These are phyloP conservation scores for Grus americana DNA, from an alignment of 2,113 vertebrate species.

Conservation along the genomic window DNA sequence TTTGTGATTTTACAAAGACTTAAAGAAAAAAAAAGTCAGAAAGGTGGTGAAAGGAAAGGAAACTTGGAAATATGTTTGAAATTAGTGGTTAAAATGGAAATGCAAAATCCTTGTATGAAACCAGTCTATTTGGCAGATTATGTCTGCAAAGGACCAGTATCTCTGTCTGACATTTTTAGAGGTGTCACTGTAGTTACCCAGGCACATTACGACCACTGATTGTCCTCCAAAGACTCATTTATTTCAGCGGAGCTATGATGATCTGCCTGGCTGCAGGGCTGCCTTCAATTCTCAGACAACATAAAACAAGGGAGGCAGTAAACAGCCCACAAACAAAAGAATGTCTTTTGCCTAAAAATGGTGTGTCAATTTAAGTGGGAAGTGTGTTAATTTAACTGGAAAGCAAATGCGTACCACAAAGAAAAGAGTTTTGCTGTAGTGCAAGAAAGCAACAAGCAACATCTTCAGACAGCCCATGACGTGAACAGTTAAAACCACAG, in stretches of 20 bases:
- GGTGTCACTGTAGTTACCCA: conserved; percentile 14
- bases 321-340: background rate
- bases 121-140: background rate
- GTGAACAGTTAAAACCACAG: background rate
- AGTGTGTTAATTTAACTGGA: background rate
- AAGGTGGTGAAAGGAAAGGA: background rate
- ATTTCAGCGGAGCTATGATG: background rate
- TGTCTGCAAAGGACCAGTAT: background rate
- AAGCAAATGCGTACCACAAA: background rate
- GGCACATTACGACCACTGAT: background rate
- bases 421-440: background rate
- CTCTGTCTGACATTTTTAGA: conserved; percentile 37
- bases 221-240: conserved; percentile 34
- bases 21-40: background rate
- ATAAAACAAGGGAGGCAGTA: background rate
- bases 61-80: conserved; percentile 7
- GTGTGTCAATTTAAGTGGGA: background rate
- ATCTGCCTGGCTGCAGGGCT: background rate
- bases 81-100: conserved; percentile 3
- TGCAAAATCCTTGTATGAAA: background rate
- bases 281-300: background rate
- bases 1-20: conserved; percentile 35
- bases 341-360: background rate
- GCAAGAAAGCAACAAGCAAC: background rate
- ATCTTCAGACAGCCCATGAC: background rate